Base-by-base conservation (phyloP, 2,888 invertebrate genomes). In the Microchrysa polita region DNA sequence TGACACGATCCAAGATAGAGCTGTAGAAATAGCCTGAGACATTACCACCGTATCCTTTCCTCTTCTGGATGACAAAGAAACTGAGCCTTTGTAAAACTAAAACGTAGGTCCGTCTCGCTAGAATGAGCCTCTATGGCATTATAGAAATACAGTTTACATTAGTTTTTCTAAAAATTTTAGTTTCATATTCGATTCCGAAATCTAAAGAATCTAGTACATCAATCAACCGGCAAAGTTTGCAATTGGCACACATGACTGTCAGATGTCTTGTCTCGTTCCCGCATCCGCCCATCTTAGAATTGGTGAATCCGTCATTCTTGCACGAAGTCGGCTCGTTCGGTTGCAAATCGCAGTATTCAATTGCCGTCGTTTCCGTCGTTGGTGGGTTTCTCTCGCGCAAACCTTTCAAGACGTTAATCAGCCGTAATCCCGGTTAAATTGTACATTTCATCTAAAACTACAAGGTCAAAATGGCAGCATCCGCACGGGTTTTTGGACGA, bases 401-500 rank as follows among this genome's bases (percentile, higher is more conserved):
- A 48, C 12, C 16, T n/a, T n/a, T 48, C 48, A 59, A 9, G 20
- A 59, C 20, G 27, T 59, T 59, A 59, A 14, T 59, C 23, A 2
- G 12, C 22, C 9, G 27, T 5, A 57, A 18, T 12, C 27, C 59
- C 12, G 1, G 14, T 10, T 59, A n/a, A 57, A 10, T 59, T 59
- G 9, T 12, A 34, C 42, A 57, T 57, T 69, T 4, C 76, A 67
- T 4, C 78, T 78, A 77, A 78, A 14, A 9, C 53, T 12, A 69
- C 40, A n/a, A 57, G 57, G 79, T 74, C 79, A 84, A 80, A 82
- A 89, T 89, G 89, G 88, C 89, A 82, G 87, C 88, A 79, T 86
- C 88, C 78, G 86, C 87, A 78, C 86, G 89, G 82, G 86, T 88
- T 85, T 86, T 89, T 80, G 86, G 87, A 78, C 87, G 87, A 80